Conservation (phyloP, 1,140 invertebrate species). For the Venturia canescens region DNA sequence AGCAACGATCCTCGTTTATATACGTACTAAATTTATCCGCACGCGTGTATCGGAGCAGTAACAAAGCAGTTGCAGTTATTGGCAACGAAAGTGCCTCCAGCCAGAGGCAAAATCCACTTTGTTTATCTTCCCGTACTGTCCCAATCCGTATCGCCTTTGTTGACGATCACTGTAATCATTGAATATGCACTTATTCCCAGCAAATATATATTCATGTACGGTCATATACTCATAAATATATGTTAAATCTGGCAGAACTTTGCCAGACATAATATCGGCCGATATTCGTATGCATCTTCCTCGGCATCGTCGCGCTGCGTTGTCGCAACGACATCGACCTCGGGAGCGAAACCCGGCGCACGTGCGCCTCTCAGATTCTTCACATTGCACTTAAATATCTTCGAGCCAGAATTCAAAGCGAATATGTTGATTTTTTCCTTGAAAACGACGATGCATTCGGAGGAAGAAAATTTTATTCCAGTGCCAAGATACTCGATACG, state of each 20-base stretch:
- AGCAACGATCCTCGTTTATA: slow-evolving; percentile 2
- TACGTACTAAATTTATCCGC: slow-evolving; percentile 5
- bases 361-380: background rate
- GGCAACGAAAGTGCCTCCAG: slow-evolving; percentile 34
- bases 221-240: background rate
- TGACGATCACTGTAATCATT: background rate
- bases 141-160: background rate
- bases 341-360: slow-evolving; percentile 1
- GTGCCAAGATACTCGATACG: background rate
- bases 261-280: slow-evolving; percentile 52
- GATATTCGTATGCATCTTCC: slow-evolving; percentile 52
- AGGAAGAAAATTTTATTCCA: background rate
- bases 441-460: background rate
- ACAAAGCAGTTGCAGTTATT: slow-evolving; percentile 16
- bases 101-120: slow-evolving; percentile 16
- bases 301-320: background rate
- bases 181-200: background rate
- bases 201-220: slow-evolving; percentile 17
- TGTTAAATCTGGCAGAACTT: slow-evolving; percentile 30
- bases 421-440: background rate
- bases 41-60: slow-evolving; percentile 48
- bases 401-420: background rate
- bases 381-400: background rate
- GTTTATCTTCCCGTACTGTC: background rate
- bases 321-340: slow-evolving; percentile 17